Percentiles rank a stretch among this genome's conserved stretches.
Evolutionary conservation across 2,113 vertebrate species (phyloP).

Genomic region (Sphaerodactylus townsendi): DNA sequence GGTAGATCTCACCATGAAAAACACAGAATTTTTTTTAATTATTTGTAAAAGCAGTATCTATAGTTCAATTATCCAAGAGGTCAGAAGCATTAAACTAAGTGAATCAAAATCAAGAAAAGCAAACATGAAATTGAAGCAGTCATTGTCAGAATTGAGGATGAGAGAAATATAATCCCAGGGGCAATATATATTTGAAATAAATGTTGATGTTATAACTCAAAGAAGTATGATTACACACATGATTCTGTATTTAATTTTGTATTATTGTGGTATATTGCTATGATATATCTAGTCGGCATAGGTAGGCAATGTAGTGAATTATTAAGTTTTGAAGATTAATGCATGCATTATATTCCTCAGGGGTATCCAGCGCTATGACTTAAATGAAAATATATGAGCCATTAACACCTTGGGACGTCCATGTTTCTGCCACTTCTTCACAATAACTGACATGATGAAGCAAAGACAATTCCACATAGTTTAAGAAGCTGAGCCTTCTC

Average conservation of each 20-base stretch:
- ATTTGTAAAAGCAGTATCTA: not conserved
- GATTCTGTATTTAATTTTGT: slow-evolving; percentile 36
- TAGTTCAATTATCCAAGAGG: not conserved
- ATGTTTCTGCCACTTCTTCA: slow-evolving; percentile 14
- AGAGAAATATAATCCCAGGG: slow-evolving; percentile 1
- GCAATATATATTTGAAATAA: slow-evolving; percentile 40
- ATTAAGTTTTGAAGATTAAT: slow-evolving; percentile 1
- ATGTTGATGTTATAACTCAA: slow-evolving; percentile 20
- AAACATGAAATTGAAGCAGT: not conserved
- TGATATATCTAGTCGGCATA: slow-evolving; percentile 25
- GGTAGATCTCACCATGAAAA: not conserved
- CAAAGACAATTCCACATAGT: not conserved
- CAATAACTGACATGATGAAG: not conserved
- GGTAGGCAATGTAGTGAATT: slow-evolving; percentile 32
- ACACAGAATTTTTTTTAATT: not conserved
- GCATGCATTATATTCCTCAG: slow-evolving; percentile 15
- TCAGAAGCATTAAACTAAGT: not conserved
- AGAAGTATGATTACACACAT: slow-evolving; percentile 23
- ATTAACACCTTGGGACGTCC: not conserved
- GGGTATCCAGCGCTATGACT: slow-evolving; percentile 10
- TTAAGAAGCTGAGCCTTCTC: not conserved
- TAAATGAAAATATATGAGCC: slow-evolving; percentile 1
- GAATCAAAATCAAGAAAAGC: slow-evolving; percentile 21
- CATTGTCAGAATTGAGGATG: slow-evolving; percentile 21
- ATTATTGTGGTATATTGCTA: slow-evolving; percentile 24